Conservation (phyloP, 1,140 invertebrate species). For the Steinernema feltiae region DNA sequence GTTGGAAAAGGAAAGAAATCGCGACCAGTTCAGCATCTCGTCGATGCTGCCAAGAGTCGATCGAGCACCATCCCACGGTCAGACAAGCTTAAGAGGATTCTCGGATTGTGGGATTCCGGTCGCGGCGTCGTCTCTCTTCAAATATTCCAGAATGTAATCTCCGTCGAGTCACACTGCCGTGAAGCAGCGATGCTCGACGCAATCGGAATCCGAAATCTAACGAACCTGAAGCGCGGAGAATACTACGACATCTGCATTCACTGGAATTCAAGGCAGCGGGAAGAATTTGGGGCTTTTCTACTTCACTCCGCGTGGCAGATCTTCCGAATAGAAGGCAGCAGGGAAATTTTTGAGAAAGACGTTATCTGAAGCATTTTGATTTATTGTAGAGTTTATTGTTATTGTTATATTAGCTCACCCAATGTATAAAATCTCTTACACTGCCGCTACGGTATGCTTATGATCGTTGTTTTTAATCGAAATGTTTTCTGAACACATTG, state of each 20-base stretch:
- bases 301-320: conserved; percentile 77
- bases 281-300: conserved; percentile 73
- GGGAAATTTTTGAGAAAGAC: conserved; percentile 67
- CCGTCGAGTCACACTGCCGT: conserved; percentile 81
- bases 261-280: conserved; percentile 69
- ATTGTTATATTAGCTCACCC: neutral
- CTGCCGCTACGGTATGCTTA: no score
- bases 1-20: conserved; percentile 72
- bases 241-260: conserved; percentile 73
- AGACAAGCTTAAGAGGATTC: conserved; percentile 72
- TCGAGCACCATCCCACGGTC: conserved; percentile 29
- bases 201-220: conserved; percentile 70
- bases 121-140: conserved; percentile 81
- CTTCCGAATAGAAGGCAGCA: conserved; percentile 73
- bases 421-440: no score
- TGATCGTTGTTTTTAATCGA: no score
- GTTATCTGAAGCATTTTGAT: conserved; percentile 54
- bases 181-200: conserved; percentile 89
- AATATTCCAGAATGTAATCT: conserved; percentile 81
- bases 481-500: no score
- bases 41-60: conserved; percentile 67
- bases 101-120: conserved; percentile 77
- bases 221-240: conserved; percentile 74
- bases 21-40: conserved; percentile 79
- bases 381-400: neutral